Percentiles rank a stretch among this genome's conserved stretches.
phyloP scores from a whole-genome alignment of 2,113 vertebrate genomes.

The Colossoma macropomum region DNA sequence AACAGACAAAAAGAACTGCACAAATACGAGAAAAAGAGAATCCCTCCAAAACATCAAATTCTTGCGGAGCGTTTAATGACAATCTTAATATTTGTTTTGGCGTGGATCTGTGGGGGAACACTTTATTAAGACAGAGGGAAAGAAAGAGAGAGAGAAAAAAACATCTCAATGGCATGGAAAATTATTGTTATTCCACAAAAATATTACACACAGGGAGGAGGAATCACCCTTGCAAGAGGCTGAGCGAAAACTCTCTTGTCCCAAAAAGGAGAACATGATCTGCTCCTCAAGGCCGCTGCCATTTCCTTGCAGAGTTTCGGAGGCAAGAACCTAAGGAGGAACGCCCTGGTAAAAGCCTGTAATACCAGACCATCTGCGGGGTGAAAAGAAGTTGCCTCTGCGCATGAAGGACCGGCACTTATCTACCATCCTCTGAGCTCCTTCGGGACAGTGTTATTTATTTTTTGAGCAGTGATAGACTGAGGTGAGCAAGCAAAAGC shows the following conservation, averaged over 20 bases:
- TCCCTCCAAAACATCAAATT: slow-evolving; percentile 53
- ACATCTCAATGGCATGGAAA: slow-evolving; percentile 49
- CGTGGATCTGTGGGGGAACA: slow-evolving; percentile 37
- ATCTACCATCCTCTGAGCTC: neutral
- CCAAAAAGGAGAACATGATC: slow-evolving; percentile 31
- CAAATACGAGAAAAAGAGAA: slow-evolving; percentile 37
- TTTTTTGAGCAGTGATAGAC: neutral
- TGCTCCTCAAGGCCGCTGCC: slow-evolving; percentile 35
- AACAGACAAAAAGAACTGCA: slow-evolving; percentile 1
- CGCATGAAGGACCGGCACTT: slow-evolving; percentile 27
- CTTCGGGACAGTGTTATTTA: slow-evolving; percentile 5
- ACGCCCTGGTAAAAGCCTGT: slow-evolving; percentile 41
- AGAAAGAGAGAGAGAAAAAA: slow-evolving; percentile 22
- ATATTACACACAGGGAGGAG: slow-evolving; percentile 32
- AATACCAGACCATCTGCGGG: slow-evolving; percentile 28
- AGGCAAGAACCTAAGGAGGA: slow-evolving; percentile 9
- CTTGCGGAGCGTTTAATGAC: slow-evolving; percentile 56
- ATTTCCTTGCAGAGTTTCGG: slow-evolving; percentile 3
- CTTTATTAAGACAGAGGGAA: slow-evolving; percentile 52
- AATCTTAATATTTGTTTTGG: slow-evolving; percentile 59
- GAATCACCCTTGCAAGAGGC: slow-evolving; percentile 46
- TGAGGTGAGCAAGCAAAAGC: neutral
- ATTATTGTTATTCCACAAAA: slow-evolving; percentile 58
- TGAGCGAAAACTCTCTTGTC: slow-evolving; percentile 24
- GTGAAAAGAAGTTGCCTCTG: neutral